Evolutionary conservation across 2,797 vertebrate species (phyloP), one percentile per base, ranked within the genome.

Genomic region (Centroberyx gerrardi): DNA sequence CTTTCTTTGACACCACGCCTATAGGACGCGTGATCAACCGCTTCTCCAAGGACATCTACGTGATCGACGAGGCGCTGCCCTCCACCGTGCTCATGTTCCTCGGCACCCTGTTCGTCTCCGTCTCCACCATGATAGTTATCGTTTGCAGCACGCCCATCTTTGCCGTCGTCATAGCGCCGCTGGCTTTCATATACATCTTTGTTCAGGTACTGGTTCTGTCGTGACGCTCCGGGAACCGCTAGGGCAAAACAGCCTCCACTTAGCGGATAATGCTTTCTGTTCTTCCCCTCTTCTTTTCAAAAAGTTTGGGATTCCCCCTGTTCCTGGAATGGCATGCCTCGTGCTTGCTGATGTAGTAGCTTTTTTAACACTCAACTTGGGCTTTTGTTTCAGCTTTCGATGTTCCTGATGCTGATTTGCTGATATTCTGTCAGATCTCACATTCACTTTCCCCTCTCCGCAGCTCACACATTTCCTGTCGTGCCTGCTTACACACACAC

Each of bases 1-100:
- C 97, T 83, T 99, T 99, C 92, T 99, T 95, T 22, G 98, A 99
- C 88, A 99, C 97, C 60, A 99, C 98, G 0, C 98, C 98, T 0
- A 95, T 95, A 0, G 98, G 98, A 66, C 96, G 98, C 2, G 87
- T 99, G 93, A 96, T 99, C 95, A 99, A 99, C 93, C 96, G 97
- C 85, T 99, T 99, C 88, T 98, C 98, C 64, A 99, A 98, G 94
- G 98, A 99, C 91, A 94, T 99, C 86, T 96, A 95, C 0, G 58
- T 98, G 86, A 97, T 99, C 0, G 98, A 99, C 0, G 97, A 98
- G 84, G 92, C 96, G 3, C 96, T 99, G 52, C 96, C 97, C 0
- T 86, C 94, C 1, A 96, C 95, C 18, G 92, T 98, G 90, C 90
- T 98, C 88, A 97, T 97, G 97, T 95, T 99, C 93, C 94, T 99